Base-by-base conservation (phyloP, 2,888 invertebrate genomes). In the Lepidochitona cinerea region DNA sequence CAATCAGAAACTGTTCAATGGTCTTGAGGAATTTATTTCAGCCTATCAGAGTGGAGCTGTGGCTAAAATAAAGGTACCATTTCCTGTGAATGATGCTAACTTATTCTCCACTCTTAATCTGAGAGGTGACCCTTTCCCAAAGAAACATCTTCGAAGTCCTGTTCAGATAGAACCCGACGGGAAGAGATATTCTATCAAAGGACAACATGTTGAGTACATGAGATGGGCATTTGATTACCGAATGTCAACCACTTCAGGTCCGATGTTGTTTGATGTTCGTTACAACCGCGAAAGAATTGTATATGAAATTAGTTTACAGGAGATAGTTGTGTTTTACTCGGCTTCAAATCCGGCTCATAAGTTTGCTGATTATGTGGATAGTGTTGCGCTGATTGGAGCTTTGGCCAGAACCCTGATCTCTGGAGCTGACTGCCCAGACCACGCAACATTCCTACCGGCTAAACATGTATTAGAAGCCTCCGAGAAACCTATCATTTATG, bases 221-320 rank as follows among this genome's bases (percentile, higher is more conserved):
- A 74, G 81, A 6, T 88, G 88, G 88, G 70, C 79, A 6, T 87
- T 88, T 75, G 79, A 86, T 71, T 80, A 84, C 37, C 75, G 83
- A 14, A 78, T 85, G 75, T 80, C 82, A 0, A 75, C 83, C 18
- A 73, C 76, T 1, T 74, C 78, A 3, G 87, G 86, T 1, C 79
- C 81, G 7, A 83, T 83, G 71, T 23, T 86, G 49, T 83, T 81
- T 72, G 82, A 85, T 65, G 77, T 87, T 9, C 70, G 71, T 6
- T 87, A 78, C 74, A 65, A 74, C 36, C 79, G 76, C 0, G 79
- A 87, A 73, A 72, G 84, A 66, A 83, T 88, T 7, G 82, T 80
- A 7, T 86, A 86, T 71, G 87, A 87, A 70, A 72, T 87, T 3
- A 84, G 86, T 53, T 76, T 87, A 33, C 86, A 86, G 70, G 87